phyloP scores from a whole-genome alignment of 2,888 invertebrate genomes.

The Calliopum simillimum region DNA sequence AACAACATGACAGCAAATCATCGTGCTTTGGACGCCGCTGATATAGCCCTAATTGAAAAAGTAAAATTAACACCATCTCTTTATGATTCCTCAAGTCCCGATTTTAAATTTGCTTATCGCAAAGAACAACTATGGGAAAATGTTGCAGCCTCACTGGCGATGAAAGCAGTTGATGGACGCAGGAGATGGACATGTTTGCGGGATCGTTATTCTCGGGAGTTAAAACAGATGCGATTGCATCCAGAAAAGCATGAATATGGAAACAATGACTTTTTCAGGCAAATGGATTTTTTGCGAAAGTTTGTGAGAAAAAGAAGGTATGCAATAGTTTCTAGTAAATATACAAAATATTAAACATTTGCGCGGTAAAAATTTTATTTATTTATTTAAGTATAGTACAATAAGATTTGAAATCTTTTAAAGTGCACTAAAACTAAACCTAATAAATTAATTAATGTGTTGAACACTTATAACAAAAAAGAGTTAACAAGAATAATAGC shows the following conservation, averaged over 20 bases:
- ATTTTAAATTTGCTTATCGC: slow-evolving; percentile 62
- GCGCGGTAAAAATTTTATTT: no score
- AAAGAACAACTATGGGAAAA: slow-evolving; percentile 65
- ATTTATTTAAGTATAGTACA: no score
- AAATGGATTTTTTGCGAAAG: slow-evolving; percentile 62
- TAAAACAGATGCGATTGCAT: slow-evolving; percentile 60
- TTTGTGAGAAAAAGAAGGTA: slow-evolving; percentile 58
- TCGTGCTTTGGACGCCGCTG: slow-evolving; percentile 58
- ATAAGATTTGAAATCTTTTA: no score
- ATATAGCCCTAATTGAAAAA: slow-evolving; percentile 58
- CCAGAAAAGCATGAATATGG: slow-evolving; percentile 55
- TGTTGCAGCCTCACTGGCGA: slow-evolving; percentile 56
- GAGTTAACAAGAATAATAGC: no score
- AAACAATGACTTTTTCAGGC: slow-evolving; percentile 58
- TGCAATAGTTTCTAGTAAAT: background rate
- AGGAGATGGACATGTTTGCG: slow-evolving; percentile 66
- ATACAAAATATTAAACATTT: slow-evolving; percentile 3
- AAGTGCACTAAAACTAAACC: no score
- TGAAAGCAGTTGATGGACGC: slow-evolving; percentile 56
- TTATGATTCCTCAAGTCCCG: slow-evolving; percentile 62
- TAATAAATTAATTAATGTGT: no score
- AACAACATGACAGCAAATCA: slow-evolving; percentile 55
- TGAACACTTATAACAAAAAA: no score
- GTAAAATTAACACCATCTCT: slow-evolving; percentile 61
- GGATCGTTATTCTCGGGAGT: slow-evolving; percentile 66